Percentiles rank a stretch among this genome's conserved stretches.
These are phyloP conservation scores for Gyrodactylus bullatarudis DNA, from an alignment of 1,140 invertebrate genomes.

Conservation along the genomic window DNA sequence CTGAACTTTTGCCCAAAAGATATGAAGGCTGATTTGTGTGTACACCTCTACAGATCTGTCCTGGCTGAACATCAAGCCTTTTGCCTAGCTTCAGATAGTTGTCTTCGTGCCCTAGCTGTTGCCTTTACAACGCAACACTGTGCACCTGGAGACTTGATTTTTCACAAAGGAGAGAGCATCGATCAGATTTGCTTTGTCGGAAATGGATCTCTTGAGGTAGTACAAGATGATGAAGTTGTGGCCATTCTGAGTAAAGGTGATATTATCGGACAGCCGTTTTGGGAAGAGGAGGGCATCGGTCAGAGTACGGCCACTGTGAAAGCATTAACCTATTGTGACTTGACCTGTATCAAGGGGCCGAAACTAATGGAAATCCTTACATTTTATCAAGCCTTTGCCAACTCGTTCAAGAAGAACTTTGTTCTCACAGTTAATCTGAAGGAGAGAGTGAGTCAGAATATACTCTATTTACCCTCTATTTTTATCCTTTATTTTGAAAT, in stretches of 20 bases:
- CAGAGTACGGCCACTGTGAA: constrained; percentile 92
- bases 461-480: background rate
- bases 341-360: constrained; percentile 77
- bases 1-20: constrained; percentile 98
- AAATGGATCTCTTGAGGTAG: constrained; percentile 84
- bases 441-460: constrained; percentile 36
- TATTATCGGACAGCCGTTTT: constrained; percentile 95
- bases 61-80: constrained; percentile 99
- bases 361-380: constrained; percentile 66
- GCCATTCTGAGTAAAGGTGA: constrained; percentile 77
- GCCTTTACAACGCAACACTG: constrained; percentile 34
- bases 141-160: constrained; percentile 20
- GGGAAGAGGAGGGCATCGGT: constrained; percentile 73
- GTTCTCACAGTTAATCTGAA: constrained; percentile 87
- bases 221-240: constrained; percentile 97
- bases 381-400: constrained; percentile 96
- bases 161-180: constrained; percentile 51
- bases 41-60: constrained; percentile 93
- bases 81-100: constrained; percentile 77
- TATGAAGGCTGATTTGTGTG: constrained; percentile 99
- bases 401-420: constrained; percentile 86
- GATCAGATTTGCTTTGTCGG: constrained; percentile 96
- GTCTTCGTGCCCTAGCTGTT: constrained; percentile 79
- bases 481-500: background rate
- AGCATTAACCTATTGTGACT: constrained; percentile 89